phyloP scores from a whole-genome alignment of 2,888 invertebrate species.

The Calliscelio sp. region DNA sequence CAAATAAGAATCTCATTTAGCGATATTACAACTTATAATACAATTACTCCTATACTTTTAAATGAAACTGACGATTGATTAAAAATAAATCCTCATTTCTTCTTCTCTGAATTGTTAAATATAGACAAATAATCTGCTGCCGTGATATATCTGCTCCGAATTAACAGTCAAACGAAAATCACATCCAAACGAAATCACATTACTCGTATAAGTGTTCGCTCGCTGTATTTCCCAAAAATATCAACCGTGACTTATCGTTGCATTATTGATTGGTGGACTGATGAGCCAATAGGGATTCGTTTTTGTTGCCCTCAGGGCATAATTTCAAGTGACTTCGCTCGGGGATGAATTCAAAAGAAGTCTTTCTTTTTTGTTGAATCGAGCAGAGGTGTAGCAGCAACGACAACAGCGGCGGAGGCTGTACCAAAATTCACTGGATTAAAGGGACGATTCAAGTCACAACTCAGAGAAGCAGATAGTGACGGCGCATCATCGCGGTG shows the following conservation, averaged over 20 bases:
- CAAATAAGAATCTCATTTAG: too few relatives aligned
- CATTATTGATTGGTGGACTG: conserved; percentile 57
- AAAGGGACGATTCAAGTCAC: conserved; percentile 40
- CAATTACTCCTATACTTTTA: too few relatives aligned
- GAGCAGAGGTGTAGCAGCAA: conserved; percentile 61
- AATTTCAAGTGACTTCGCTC: conserved; percentile 22
- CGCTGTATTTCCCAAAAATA: conserved; percentile 37
- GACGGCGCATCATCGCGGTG: conserved; percentile 70
- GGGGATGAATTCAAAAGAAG: conserved; percentile 39
- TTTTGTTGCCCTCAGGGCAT: conserved; percentile 27
- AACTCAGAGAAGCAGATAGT: conserved; percentile 61
- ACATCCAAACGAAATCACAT: conserved; percentile 17
- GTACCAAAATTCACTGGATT: conserved; percentile 65
- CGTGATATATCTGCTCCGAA: neutral
- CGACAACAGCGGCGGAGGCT: conserved; percentile 66
- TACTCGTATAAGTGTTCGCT: neutral
- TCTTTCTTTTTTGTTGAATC: conserved; percentile 38
- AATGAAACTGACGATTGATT: neutral
- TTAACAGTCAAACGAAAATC: neutral
- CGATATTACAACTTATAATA: too few relatives aligned
- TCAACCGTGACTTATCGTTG: conserved; percentile 36
- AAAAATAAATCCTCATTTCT: neutral
- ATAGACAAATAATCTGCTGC: too few relatives aligned
- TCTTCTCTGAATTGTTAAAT: too few relatives aligned
- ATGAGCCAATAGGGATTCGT: conserved; percentile 47